Evolutionary conservation across 2,797 vertebrate genomes (phyloP), one percentile per base, ranked within the genome.

Genomic region (Poeciliopsis paucimaculata): DNA sequence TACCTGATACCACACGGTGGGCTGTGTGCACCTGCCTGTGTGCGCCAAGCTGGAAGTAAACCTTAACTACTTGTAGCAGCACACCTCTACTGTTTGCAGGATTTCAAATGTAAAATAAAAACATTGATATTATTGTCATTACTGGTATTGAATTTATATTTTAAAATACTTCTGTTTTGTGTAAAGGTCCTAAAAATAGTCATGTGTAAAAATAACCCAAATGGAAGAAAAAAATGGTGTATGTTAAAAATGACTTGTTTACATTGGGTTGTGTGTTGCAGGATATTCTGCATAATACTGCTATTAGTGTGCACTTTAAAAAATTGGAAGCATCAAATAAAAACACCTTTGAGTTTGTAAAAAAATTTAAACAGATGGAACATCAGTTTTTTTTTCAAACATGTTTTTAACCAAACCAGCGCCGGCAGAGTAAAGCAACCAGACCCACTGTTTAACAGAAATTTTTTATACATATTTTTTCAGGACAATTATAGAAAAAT

Each of bases 1-100:
- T 94, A 95, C 93, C 94, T 95, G 94, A 94, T 92, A 95, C 91
- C 93, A 88, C 89, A 92, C 77, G 73, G 90, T 90, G 91, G 90
- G 87, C 90, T 90, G 85, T 84, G 79, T 92, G 93, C 94, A 95
- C 93, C 93, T 94, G 93, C 92, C 90, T 68, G 64, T 85, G 88
- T 87, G 84, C 86, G 92, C 85, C 81, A 89, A 86, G 86, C 87
- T 90, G 87, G 90, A 93, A 93, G 90, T 86, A 91, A 94, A 91
- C 79, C 84, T 82, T 83, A 77, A 86, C 82, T 89, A 92, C 91
- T 89, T 89, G 91, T 86, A 84, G 85, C 79, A 78, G 82, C 77
- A 78, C 81, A 87, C 51, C 75, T 75, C 62, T 18, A 73, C 43
- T 79, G 51, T 79, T 84, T 85, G 64, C 49, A 84, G 15, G 76